Percentiles rank a stretch among this genome's conserved stretches.
Evolutionary conservation across 2,888 invertebrate genomes (phyloP).

Genomic region (Argyra leucocephala): DNA sequence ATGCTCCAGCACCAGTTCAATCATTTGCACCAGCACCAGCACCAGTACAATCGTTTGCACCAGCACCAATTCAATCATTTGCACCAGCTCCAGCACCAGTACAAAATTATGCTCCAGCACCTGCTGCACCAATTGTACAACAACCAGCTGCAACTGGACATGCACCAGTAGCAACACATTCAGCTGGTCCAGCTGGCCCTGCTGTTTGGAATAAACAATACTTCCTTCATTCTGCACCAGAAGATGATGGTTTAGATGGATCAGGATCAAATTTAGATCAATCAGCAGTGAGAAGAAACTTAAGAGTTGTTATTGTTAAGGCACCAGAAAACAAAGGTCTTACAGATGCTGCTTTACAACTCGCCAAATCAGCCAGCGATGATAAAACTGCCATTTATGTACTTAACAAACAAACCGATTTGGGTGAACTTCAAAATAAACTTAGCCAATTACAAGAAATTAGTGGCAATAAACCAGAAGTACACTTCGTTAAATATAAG

Average conservation of each 20-base stretch:
- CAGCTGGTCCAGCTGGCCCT: background rate
- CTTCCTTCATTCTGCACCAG: conserved; percentile 32
- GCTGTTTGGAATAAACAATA: conserved; percentile 32
- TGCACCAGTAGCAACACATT: too few relatives aligned
- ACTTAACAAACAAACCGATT: conserved; percentile 34
- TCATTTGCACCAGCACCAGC: background rate
- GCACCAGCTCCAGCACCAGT: background rate
- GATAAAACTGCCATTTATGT: conserved; percentile 39
- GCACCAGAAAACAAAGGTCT: conserved; percentile 35
- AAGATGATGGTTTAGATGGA: conserved; percentile 31
- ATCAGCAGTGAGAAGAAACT: conserved; percentile 28
- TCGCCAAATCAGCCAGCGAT: conserved; percentile 34
- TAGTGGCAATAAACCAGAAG: conserved; percentile 33
- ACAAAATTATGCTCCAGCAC: background rate
- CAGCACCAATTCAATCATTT: background rate
- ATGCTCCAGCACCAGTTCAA: background rate
- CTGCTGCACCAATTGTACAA: background rate
- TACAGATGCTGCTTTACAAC: conserved; percentile 32
- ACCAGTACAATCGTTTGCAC: background rate
- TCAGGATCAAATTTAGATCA: conserved; percentile 25
- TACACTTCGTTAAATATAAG: conserved; percentile 38
- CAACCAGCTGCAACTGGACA: conserved; percentile 2
- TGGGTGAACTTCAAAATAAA: conserved; percentile 30
- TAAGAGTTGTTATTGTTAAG: conserved; percentile 38
- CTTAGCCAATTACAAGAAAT: conserved; percentile 27